A percentile compares a stretch with the other conserved stretches of the same genome.
Evolutionary conservation across 2,113 vertebrate genomes (phyloP).

Genomic region (Neodon shergylaensis): DNA sequence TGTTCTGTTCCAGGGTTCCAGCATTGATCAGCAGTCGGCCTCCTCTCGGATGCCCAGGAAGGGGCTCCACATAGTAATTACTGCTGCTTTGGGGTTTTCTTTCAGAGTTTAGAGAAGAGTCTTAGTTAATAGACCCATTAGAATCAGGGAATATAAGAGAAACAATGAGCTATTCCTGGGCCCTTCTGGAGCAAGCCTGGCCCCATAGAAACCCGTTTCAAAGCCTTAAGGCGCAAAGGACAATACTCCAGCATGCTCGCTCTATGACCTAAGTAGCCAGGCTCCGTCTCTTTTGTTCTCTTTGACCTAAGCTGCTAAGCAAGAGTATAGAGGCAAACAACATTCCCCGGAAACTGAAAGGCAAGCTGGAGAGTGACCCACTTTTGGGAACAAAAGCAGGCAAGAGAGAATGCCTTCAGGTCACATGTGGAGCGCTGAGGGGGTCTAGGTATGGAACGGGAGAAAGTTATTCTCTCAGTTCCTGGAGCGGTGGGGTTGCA

Average conservation of each 20-base stretch:
- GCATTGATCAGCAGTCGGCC: conserved; percentile 75
- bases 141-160: conserved; percentile 16
- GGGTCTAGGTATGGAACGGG: neutral
- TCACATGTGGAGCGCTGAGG: neutral
- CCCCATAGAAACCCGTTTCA: neutral
- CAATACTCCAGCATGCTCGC: conserved; percentile 14
- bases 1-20: conserved; percentile 80
- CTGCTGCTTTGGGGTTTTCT: neutral
- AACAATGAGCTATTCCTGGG: neutral
- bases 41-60: conserved; percentile 42
- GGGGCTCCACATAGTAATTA: conserved; percentile 15
- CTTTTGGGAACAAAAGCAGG: conserved; percentile 65
- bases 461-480: neutral
- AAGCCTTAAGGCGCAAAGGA: conserved; percentile 31
- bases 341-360: conserved; percentile 41
- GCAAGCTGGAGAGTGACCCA: conserved; percentile 64
- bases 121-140: conserved; percentile 15
- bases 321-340: conserved; percentile 47
- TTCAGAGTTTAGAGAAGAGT: neutral
- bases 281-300: conserved; percentile 31
- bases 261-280: neutral
- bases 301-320: conserved; percentile 13
- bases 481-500: neutral
- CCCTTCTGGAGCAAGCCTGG: conserved; percentile 27
- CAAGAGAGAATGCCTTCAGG: conserved; percentile 18